A percentile compares a stretch with the other conserved stretches of the same genome.
Evolutionary conservation across 2,113 vertebrate species (phyloP).

Genomic region (Regulus satrapa): DNA sequence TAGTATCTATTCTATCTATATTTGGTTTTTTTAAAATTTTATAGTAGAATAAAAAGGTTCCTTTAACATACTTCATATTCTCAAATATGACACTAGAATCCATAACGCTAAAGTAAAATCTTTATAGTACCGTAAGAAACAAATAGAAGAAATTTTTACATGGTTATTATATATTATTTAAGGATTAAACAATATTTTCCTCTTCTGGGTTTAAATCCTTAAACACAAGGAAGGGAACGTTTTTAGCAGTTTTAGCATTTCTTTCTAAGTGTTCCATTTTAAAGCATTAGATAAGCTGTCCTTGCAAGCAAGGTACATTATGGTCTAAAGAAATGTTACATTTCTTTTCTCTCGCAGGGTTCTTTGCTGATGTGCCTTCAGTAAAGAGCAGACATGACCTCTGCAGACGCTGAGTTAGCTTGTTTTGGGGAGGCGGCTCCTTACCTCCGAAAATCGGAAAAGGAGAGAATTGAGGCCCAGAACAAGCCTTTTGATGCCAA

Average conservation of each 20-base stretch:
- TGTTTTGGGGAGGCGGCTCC: background rate
- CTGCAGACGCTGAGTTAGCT: background rate
- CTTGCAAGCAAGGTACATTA: background rate
- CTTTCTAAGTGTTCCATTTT: background rate
- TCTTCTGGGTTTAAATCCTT: background rate
- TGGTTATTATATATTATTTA: background rate
- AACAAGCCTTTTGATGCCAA: slow-evolving; percentile 79
- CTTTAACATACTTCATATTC: background rate
- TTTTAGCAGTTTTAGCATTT: background rate
- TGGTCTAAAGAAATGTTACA: background rate
- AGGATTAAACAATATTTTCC: background rate
- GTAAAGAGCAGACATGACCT: background rate
- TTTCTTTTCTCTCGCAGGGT: background rate
- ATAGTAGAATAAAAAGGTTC: background rate
- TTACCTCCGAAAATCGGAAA: slow-evolving; percentile 77
- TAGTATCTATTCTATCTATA: background rate
- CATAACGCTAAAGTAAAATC: background rate
- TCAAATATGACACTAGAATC: background rate
- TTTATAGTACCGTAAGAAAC: background rate
- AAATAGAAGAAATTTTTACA: background rate
- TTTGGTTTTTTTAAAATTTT: background rate
- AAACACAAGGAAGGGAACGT: background rate
- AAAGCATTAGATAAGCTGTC: background rate
- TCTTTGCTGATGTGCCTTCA: background rate
- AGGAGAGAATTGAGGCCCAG: slow-evolving; percentile 79